Base-by-base conservation (phyloP, 2,888 invertebrate genomes). In the Sclerodermus sp. region DNA sequence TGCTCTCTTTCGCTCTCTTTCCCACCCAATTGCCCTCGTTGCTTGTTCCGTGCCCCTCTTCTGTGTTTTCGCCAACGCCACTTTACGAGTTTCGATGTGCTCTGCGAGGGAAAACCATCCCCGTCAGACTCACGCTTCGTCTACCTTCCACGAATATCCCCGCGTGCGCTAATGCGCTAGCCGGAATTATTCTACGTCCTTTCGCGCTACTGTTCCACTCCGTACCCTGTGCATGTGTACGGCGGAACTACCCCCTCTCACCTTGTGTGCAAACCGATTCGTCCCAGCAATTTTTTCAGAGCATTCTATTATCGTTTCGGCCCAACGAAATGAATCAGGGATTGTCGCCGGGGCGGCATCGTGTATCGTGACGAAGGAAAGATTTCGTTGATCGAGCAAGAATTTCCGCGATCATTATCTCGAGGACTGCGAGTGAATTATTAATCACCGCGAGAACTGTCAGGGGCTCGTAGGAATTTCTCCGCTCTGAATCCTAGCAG, bases 31-130 rank as follows among this genome's bases (percentile, higher is more conserved):
- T 29, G 52, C 43, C 42, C 45, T 42, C 41, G 34, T 42, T 49
- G 45, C 49, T 44, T 43, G 56, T 48, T 52, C 51, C 53, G 8
- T 53, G 47, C 42, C 47, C 49, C 46, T 49, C 36, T 48, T 55
- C 58, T 51, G 56, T 44, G 46, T 48, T 47, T 38, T 46, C 58
- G 38, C 47, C 38, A 50, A 58, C 62, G 62, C 58, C 58, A 63
- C 64, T 68, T 63, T 51, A 58, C 62, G 60, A 59, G 60, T 62
- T 61, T 65, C 63, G 65, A 66, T 57, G 23, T 23, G 23, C 23
- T 23, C 23, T 23, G 57, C 47, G 16, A 51, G 47, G 42, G 50
- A 48, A 60, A 54, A 40, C 43, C 47, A 42, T 34, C 55, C 37
- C 32, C 17, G 45, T 51, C 34, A 15, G 41, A 46, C 48, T 49